Evolutionary conservation across 2,888 invertebrate genomes (phyloP), one percentile per base, ranked within the genome.

Genomic region (Eupeodes luniger): DNA sequence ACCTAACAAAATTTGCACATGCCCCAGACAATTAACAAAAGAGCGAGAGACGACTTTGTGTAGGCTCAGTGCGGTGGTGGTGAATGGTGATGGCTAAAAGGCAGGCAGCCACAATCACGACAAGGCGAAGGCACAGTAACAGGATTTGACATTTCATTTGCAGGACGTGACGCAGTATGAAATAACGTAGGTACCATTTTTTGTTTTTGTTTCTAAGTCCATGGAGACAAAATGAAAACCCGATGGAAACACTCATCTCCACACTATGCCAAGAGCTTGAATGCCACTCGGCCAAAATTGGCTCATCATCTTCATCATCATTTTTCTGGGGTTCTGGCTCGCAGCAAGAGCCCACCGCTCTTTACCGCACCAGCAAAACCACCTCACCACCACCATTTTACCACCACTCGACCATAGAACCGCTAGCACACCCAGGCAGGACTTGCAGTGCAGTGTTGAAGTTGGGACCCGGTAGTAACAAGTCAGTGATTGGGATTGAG

Each of bases 291-390:
- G 76, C 55, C 64, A 67, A 85, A 81, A 88, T 81, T 84, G 81
- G 84, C 84, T 84, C 88, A 88, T 88, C 88, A 88, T 85, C 88
- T 80, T 81, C 69, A 84, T 88, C 81, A 83, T 87, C 83, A 83
- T 87, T 59, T 72, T 9, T 27, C 27, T 27, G 27, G 9, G 40
- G 40, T 7, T 9, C 72, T 57, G 66, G 59, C 36, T 59, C 36
- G 70, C 66, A 80, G 59, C 34, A 74, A 49, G 47, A 40, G 19
- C 16, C 3, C n/a, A 36, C n/a, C 12, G 78, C 67, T 27, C 14
- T 11, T 11, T 44, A 81, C 53, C 34, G 34, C 16, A 27, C 14
- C 11, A 14, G 27, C 59, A 57, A 6, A 40, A 44, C 51, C 14
- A 47, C 27, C 44, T 47, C 16, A 36, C 14, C 9, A n/a, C 14